phyloP scores from a whole-genome alignment of 2,797 vertebrate species.

The Myotis myotis region DNA sequence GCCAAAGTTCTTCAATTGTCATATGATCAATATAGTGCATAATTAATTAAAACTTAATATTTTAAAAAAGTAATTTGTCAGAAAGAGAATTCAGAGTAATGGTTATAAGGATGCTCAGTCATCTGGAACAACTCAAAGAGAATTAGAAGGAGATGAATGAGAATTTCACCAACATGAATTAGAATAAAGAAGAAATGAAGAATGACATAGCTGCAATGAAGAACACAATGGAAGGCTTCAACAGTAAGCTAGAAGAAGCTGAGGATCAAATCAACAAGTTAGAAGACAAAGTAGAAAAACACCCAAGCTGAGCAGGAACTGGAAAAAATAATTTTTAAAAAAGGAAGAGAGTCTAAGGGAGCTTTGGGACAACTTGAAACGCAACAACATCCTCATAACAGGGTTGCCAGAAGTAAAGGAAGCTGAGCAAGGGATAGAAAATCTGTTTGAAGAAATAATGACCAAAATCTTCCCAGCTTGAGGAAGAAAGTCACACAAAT shows the following conservation, averaged over 20 bases:
- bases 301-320: background rate
- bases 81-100: background rate
- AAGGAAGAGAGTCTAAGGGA: background rate
- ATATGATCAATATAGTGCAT: too few relatives aligned
- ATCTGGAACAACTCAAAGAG: too few relatives aligned
- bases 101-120: background rate
- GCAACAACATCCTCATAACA: background rate
- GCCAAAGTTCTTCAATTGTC: too few relatives aligned
- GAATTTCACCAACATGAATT: too few relatives aligned
- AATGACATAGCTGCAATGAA: too few relatives aligned
- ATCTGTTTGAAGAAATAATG: background rate
- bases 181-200: too few relatives aligned
- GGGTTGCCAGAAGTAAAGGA: background rate
- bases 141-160: too few relatives aligned
- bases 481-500: background rate
- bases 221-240: too few relatives aligned
- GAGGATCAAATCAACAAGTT: background rate
- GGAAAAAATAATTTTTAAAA: background rate
- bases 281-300: background rate
- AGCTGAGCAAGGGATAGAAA: background rate
- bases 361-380: background rate
- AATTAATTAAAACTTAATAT: too few relatives aligned
- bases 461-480: background rate
- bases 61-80: background rate
- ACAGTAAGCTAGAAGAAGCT: too few relatives aligned